phyloP scores from a whole-genome alignment of 2,113 vertebrate species.

The Gila orcuttii region DNA sequence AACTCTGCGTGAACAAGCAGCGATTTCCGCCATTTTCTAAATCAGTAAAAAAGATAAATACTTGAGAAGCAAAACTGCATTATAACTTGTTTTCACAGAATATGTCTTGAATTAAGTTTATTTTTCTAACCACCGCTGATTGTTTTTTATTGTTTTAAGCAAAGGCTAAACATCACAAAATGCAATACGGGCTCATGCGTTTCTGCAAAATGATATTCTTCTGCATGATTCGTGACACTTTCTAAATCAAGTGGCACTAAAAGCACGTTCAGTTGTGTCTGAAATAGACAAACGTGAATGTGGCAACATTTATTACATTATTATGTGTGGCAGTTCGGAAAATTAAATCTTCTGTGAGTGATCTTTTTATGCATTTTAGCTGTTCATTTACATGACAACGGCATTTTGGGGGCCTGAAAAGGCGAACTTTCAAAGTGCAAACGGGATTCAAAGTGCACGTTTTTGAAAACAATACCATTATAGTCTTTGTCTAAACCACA shows the following conservation, averaged over 20 bases:
- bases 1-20: too few species aligned
- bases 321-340: neutral
- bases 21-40: neutral
- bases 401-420: too few species aligned
- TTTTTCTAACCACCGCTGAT: neutral
- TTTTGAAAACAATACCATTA: too few species aligned
- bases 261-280: neutral
- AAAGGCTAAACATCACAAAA: neutral
- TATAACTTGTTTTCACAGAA: neutral
- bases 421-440: too few species aligned
- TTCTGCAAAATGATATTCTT: neutral
- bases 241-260: neutral
- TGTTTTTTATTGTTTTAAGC: neutral
- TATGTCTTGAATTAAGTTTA: neutral
- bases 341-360: neutral
- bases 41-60: neutral
- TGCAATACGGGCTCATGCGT: neutral
- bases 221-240: neutral
- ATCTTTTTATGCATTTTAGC: too few species aligned
- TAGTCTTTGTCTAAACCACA: too few species aligned
- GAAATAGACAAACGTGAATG: neutral
- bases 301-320: neutral
- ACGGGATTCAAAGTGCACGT: too few species aligned
- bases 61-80: neutral
- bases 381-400: too few species aligned